Percentiles rank a stretch among this genome's conserved stretches.
These are phyloP conservation scores for Zalophus californianus DNA, from an alignment of 2,797 vertebrate species.

Conservation along the genomic window DNA sequence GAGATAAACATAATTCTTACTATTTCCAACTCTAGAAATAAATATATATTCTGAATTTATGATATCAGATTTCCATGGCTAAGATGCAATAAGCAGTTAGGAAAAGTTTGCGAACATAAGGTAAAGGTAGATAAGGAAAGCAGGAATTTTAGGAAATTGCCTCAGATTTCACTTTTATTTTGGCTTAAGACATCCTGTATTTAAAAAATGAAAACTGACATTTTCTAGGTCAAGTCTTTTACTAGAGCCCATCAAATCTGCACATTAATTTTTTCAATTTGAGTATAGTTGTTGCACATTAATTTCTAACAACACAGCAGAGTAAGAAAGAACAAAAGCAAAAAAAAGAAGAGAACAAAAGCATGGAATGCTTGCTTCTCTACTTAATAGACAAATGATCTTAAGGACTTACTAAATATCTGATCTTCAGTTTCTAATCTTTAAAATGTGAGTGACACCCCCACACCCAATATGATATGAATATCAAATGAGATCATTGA, in stretches of 20 bases:
- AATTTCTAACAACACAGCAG: not conserved
- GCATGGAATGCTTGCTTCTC: not conserved
- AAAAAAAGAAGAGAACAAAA: not conserved
- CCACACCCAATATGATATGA: not conserved
- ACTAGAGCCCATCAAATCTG: not conserved
- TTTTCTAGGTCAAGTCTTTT: not conserved
- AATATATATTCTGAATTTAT: not conserved
- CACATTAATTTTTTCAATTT: not conserved
- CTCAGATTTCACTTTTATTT: not conserved
- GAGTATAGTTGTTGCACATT: not conserved
- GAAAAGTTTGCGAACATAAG: not conserved
- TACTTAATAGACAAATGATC: not conserved
- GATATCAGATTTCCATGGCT: not conserved
- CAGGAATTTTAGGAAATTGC: not conserved
- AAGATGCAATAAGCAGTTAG: not conserved
- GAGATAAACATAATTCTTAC: not conserved
- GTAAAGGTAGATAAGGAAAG: not conserved
- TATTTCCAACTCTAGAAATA: slow-evolving; percentile 5
- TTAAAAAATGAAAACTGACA: not conserved
- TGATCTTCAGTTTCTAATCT: not conserved
- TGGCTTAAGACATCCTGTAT: not conserved
- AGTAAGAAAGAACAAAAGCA: not conserved
- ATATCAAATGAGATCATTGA: not conserved
- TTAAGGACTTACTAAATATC: not conserved
- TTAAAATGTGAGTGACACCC: not conserved